Conservation (phyloP, 2,888 invertebrate species). For the Trissolcus japonicus region DNA sequence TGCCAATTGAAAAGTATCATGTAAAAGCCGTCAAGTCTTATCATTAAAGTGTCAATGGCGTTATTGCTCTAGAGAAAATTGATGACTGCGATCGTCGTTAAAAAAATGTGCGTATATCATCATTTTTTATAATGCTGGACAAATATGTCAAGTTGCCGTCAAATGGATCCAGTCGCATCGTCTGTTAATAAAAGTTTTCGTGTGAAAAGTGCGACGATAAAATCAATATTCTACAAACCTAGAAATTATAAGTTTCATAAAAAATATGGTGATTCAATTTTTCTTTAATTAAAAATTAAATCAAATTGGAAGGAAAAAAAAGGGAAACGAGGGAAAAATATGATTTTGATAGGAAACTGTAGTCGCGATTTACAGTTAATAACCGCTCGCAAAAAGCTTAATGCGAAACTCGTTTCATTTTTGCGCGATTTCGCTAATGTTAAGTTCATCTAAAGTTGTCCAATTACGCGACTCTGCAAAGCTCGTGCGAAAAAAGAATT, state of each 20-base stretch:
- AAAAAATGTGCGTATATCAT: slow-evolving; percentile 8
- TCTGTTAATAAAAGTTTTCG: background rate
- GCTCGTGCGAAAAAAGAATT: background rate
- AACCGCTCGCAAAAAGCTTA: no score
- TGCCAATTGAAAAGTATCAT: background rate
- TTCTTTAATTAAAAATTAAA: no score
- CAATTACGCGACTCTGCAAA: slow-evolving; percentile 1
- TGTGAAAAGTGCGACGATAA: background rate
- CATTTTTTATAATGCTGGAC: slow-evolving; percentile 21
- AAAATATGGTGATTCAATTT: no score
- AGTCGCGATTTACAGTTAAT: no score
- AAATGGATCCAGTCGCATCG: background rate
- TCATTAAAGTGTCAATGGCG: slow-evolving; percentile 12
- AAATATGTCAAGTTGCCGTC: slow-evolving; percentile 6
- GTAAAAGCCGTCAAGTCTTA: slow-evolving; percentile 1
- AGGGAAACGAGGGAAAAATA: no score
- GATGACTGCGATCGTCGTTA: slow-evolving; percentile 7
- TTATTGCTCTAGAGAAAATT: slow-evolving; percentile 13
- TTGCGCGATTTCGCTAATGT: background rate
- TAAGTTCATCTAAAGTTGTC: slow-evolving; percentile 3
- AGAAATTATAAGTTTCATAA: no score
- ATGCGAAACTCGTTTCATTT: background rate
- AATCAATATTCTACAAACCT: background rate
- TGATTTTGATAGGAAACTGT: no score
- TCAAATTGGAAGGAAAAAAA: no score